Percentiles rank a stretch among this genome's conserved stretches.
Conservation (phyloP, 2,113 vertebrate species). For the Marcusenius ussheri region DNA sequence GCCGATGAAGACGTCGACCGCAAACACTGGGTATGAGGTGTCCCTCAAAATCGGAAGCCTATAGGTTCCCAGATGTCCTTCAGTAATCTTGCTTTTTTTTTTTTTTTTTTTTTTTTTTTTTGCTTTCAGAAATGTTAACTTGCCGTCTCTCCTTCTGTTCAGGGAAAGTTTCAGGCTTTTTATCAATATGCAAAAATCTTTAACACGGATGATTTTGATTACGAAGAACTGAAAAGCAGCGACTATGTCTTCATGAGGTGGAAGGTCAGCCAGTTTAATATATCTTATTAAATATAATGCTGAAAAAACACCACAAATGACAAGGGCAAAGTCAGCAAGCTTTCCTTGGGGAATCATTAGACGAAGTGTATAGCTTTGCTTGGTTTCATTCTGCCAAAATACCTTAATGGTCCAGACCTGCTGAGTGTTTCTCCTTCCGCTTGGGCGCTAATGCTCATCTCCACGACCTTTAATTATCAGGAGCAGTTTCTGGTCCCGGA, state of each 20-base stretch:
- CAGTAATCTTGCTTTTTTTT: background rate
- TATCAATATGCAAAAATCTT: constrained; percentile 96
- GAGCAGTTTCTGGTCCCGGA: constrained; percentile 95
- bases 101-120: background rate
- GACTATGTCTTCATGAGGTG: constrained; percentile 99
- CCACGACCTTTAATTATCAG: constrained; percentile 41
- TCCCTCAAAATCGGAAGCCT: background rate
- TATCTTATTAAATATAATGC: background rate
- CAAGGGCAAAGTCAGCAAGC: background rate
- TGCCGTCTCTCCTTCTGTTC: constrained; percentile 21
- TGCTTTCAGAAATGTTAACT: background rate
- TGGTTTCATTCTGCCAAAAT: background rate
- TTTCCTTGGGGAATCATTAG: background rate
- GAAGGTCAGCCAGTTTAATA: constrained; percentile 70
- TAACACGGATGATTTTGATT: constrained; percentile 95
- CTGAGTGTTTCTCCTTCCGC: background rate
- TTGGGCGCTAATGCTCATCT: background rate
- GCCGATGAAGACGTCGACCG: constrained; percentile 96
- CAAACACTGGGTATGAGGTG: constrained; percentile 83
- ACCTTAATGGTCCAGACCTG: background rate
- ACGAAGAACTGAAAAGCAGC: constrained; percentile 83
- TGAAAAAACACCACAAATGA: background rate
- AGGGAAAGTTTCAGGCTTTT: constrained; percentile 98
- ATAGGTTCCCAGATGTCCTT: background rate
- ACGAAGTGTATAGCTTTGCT: background rate